Base-by-base conservation (phyloP, 2,113 vertebrate species). In the Rhagologus leucostigma region DNA sequence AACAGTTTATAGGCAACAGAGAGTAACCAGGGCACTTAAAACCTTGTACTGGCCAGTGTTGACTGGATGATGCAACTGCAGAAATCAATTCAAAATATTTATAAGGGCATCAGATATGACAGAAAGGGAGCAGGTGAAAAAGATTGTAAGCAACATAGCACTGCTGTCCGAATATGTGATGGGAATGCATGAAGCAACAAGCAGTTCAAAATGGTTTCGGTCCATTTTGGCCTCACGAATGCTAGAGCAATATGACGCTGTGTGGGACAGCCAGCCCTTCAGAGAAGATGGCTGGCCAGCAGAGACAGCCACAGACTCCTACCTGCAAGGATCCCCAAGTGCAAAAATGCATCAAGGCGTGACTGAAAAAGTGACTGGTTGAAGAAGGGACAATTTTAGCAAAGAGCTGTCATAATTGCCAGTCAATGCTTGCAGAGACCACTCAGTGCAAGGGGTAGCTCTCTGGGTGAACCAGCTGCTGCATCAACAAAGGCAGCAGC, bases 41-140 rank as follows among this genome's bases (percentile, higher is more conserved):
- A 92, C 46, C 60, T 87, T 89, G 64, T 81, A 64, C 68, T 78
- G 53, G 63, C n/a, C 80, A 62, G 23, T 30, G 42, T 35, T 94
- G 93, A 94, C 88, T 26, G 2, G 39, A 89, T 95, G 90, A 89
- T 14, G 19, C 62, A 95, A 87, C 44, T 91, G 78, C 73, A 94
- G 78, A 94, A 97, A 97, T 97, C 95, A 94, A 96, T 21, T 6
- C 46, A 71, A 79, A 87, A 84, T 55, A 53, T 75, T 92, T 93
- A 92, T 52, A 93, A 96, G 70, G 41, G 57, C 46, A 26, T 90
- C 77, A 90, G 83, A 86, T 88, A 77, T 21, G 12, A 92, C 65
- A 37, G 73, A 89, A 96, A 52, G 68, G 42, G 55, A 95, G 42
- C 49, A 60, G 67, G 64, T 84, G 50, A 82, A 91, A 90, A 84